Evolutionary conservation across 1,140 invertebrate species (phyloP).

Genomic region (Drosophila albomicans): DNA sequence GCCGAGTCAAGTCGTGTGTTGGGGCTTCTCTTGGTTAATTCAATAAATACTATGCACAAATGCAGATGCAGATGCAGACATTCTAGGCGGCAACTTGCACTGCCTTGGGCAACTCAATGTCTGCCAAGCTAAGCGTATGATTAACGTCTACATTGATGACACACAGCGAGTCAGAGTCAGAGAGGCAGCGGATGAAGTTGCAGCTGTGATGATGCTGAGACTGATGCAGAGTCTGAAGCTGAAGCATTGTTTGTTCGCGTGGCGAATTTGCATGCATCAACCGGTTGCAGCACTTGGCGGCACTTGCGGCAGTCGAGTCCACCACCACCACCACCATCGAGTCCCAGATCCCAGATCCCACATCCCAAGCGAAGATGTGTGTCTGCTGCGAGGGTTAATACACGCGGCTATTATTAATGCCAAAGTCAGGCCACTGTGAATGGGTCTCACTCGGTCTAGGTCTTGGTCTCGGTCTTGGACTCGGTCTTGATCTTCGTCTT

Average conservation of each 20-base stretch:
- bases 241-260: slow-evolving; percentile 71
- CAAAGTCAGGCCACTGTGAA: slow-evolving; percentile 50
- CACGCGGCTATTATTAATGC: slow-evolving; percentile 71
- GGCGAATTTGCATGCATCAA: slow-evolving; percentile 77
- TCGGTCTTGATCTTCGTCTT: slow-evolving; percentile 6
- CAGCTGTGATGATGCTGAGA: slow-evolving; percentile 26
- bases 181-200: slow-evolving; percentile 13
- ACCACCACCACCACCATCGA: slow-evolving; percentile 29
- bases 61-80: slow-evolving; percentile 46
- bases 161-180: slow-evolving; percentile 39
- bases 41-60: slow-evolving; percentile 55
- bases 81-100: slow-evolving; percentile 51
- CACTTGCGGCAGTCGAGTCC: slow-evolving; percentile 45
- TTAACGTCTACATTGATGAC: slow-evolving; percentile 82
- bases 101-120: slow-evolving; percentile 65
- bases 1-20: slow-evolving; percentile 2
- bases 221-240: neutral
- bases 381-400: slow-evolving; percentile 65
- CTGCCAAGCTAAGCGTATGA: slow-evolving; percentile 79
- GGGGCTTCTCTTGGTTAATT: slow-evolving; percentile 55
- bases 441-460: slow-evolving; percentile 39
- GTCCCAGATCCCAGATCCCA: slow-evolving; percentile 8
- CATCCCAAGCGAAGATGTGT: slow-evolving; percentile 44
- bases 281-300: slow-evolving; percentile 56
- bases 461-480: slow-evolving; percentile 6